Conservation (phyloP, 2,113 vertebrate species). For the Cottus gobio region DNA sequence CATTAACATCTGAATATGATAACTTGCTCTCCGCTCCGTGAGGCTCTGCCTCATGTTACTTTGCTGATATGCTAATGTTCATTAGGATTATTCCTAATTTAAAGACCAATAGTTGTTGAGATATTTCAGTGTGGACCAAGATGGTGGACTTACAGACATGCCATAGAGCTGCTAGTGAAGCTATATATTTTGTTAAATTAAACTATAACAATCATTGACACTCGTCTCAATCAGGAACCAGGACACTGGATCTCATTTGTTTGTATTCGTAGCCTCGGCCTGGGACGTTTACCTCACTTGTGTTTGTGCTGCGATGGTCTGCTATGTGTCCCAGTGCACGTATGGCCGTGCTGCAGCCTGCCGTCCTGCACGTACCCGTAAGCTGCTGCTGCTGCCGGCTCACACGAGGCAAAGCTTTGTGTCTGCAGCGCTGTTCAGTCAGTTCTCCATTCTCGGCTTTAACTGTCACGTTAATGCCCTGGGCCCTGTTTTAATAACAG, state of each 20-base stretch:
- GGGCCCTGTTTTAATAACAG: conserved; percentile 8
- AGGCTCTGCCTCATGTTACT: too few species aligned
- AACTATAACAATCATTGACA: too few species aligned
- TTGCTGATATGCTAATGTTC: neutral
- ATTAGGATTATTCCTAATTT: neutral
- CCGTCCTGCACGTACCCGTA: conserved; percentile 51
- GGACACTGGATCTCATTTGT: neutral
- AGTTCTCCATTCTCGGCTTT: conserved; percentile 13
- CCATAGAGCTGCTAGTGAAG: too few species aligned
- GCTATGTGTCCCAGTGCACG: conserved; percentile 8
- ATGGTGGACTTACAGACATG: neutral
- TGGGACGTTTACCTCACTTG: neutral
- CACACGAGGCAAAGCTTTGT: neutral
- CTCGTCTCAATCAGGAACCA: too few species aligned
- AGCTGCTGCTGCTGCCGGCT: conserved; percentile 12
- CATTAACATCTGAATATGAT: neutral
- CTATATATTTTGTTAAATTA: too few species aligned
- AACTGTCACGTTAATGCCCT: neutral
- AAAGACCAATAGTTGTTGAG: neutral
- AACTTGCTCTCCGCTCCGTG: too few species aligned
- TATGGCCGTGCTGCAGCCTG: conserved; percentile 22
- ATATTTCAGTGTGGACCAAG: neutral
- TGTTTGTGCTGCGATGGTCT: neutral
- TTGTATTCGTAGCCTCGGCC: neutral
- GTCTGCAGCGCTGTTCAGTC: neutral